Percentiles rank a stretch among this genome's conserved stretches.
Evolutionary conservation across 2,888 invertebrate species (phyloP).

Genomic region (Synergus gifuensis): DNA sequence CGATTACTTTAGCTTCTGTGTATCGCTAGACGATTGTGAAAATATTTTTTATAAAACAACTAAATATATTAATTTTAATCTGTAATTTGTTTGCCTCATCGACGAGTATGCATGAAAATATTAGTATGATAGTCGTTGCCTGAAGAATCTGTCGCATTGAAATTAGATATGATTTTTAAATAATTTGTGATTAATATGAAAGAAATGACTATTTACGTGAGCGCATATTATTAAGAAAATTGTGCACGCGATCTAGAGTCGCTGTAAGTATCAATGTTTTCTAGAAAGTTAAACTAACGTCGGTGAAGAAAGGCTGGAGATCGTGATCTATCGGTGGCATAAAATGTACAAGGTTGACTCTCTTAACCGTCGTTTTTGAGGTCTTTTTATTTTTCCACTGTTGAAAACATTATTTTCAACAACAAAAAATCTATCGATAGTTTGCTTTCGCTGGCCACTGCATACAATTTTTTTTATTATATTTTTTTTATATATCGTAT

Average conservation of each 20-base stretch:
- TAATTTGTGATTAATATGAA: background rate
- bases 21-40: slow-evolving; percentile 56
- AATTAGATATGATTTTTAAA: slow-evolving; percentile 18
- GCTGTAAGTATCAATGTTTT: background rate
- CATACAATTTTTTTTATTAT: slow-evolving; percentile 35
- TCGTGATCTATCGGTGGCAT: slow-evolving; percentile 26
- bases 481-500: slow-evolving; percentile 39
- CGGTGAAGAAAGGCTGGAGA: slow-evolving; percentile 28
- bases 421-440: background rate
- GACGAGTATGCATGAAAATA: slow-evolving; percentile 4
- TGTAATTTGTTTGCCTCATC: background rate
- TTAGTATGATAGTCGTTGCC: slow-evolving; percentile 15
- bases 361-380: slow-evolving; percentile 1
- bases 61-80: slow-evolving; percentile 28
- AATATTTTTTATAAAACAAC: slow-evolving; percentile 52
- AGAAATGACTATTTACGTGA: background rate
- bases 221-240: background rate
- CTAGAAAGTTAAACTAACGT: slow-evolving; percentile 11
- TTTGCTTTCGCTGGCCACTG: slow-evolving; percentile 22
- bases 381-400: slow-evolving; percentile 11
- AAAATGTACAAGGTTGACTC: background rate
- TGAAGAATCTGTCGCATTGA: slow-evolving; percentile 11
- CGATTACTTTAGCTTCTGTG: slow-evolving; percentile 59
- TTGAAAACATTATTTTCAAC: slow-evolving; percentile 17
- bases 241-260: background rate